Conservation (phyloP, 1,140 invertebrate species). For the Drosophila persimilis region DNA sequence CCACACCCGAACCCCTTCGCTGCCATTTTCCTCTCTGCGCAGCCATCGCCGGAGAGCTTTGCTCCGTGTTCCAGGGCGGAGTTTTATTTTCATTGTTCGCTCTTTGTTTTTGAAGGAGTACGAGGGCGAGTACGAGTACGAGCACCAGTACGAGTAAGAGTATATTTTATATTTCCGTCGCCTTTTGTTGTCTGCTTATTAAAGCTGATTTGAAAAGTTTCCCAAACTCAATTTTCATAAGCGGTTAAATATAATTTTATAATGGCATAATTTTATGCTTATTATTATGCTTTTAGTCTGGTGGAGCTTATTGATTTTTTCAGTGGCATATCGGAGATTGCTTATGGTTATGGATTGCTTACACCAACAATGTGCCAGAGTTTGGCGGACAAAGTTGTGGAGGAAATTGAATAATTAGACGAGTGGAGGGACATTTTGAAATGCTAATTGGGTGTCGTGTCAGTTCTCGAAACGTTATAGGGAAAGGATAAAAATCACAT, state of each 20-base stretch:
- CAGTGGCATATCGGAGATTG: conserved; percentile 24
- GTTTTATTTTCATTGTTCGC: conserved; percentile 47
- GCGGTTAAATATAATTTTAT: conserved; percentile 42
- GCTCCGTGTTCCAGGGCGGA: conserved; percentile 59
- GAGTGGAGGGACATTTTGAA: background rate
- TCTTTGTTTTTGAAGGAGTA: conserved; percentile 22
- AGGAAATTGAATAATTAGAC: background rate
- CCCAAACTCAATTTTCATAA: conserved; percentile 39
- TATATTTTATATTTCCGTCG: conserved; percentile 34
- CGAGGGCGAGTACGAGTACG: background rate
- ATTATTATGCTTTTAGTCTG: conserved; percentile 23
- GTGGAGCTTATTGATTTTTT: conserved; percentile 44
- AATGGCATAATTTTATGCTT: conserved; percentile 49
- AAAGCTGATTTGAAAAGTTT: conserved; percentile 74
- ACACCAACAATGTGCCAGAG: conserved; percentile 15
- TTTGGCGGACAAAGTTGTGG: conserved; percentile 30
- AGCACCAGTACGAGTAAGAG: background rate
- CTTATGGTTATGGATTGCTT: conserved; percentile 43
- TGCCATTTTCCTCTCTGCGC: conserved; percentile 70
- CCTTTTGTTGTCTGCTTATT: conserved; percentile 51
- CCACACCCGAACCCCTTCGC: conserved; percentile 11
- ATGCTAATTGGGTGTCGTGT: conserved; percentile 24
- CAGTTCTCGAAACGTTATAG: background rate
- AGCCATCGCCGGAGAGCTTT: conserved; percentile 69
- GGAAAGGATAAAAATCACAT: background rate